These are phyloP conservation scores for Elephas maximus DNA, from an alignment of 2,113 vertebrate species.

Conservation along the genomic window DNA sequence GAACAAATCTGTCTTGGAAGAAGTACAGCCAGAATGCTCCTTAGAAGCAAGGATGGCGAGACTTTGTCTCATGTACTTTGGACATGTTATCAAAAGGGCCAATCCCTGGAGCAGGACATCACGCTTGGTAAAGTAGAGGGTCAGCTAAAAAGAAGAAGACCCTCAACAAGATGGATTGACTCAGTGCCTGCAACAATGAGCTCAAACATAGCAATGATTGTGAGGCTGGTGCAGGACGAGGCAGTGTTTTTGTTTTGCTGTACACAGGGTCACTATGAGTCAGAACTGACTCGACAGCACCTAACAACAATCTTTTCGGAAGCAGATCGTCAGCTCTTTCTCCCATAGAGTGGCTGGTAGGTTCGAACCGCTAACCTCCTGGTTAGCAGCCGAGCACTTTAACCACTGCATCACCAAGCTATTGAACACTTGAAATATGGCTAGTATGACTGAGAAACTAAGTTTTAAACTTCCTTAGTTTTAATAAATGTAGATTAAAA, in stretches of 20 bases:
- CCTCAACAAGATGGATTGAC: neutral
- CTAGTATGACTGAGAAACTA: too few relatives aligned
- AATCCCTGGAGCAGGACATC: neutral
- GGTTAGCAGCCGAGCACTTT: neutral
- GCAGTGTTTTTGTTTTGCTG: neutral
- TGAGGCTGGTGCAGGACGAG: neutral
- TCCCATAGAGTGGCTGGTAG: neutral
- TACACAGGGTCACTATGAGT: neutral
- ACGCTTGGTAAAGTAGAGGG: neutral
- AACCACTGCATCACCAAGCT: neutral
- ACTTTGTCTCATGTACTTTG: neutral
- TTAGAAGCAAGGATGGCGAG: neutral
- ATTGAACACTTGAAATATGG: neutral
- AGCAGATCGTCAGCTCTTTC: neutral
- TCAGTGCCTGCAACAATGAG: neutral
- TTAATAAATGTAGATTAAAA: conserved; percentile 25
- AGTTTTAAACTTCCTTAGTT: neutral
- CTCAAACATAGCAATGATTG: neutral
- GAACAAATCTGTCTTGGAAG: neutral
- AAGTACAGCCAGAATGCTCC: neutral
- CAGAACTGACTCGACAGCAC: neutral
- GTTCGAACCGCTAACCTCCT: neutral
- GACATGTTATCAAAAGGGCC: neutral
- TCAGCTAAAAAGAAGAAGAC: neutral
- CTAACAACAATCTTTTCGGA: neutral